phyloP scores from a whole-genome alignment of 2,888 invertebrate species.

The Drosophila borborema region DNA sequence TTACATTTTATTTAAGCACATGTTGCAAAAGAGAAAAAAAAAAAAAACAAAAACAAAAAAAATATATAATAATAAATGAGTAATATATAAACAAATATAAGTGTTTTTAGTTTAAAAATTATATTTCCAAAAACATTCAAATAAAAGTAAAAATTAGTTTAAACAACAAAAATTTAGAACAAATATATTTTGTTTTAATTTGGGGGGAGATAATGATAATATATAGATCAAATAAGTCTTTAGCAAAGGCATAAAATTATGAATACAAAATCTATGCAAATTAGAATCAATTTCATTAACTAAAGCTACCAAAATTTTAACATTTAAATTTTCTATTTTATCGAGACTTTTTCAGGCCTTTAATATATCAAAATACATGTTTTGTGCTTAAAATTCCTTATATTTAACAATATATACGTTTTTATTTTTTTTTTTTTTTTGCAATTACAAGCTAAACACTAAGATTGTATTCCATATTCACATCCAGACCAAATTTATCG shows the following conservation, averaged over 20 bases:
- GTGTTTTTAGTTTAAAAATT: constrained; percentile 83
- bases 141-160: constrained; percentile 82
- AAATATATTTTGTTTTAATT: constrained; percentile 14
- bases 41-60: not conserved
- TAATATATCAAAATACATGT: not conserved
- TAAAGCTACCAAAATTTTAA: not conserved
- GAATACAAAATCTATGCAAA: no score
- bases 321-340: not conserved
- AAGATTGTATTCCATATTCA: constrained; percentile 14
- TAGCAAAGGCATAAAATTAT: no score
- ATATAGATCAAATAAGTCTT: no score
- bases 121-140: constrained; percentile 81
- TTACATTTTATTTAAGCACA: constrained; percentile 77
- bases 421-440: not conserved
- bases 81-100: constrained; percentile 70
- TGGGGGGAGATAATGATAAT: no score
- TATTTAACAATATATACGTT: constrained; percentile 39
- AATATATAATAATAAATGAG: constrained; percentile 38
- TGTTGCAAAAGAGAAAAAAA: constrained; percentile 47
- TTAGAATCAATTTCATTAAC: not conserved
- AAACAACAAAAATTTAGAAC: constrained; percentile 67
- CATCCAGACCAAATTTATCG: constrained; percentile 85
- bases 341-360: not conserved
- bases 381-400: constrained; percentile 22
- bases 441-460: constrained; percentile 47